A percentile compares a stretch with the other conserved stretches of the same genome.
phyloP scores from a whole-genome alignment of 1,140 invertebrate species.

The Phenacoccus solenopsis region DNA sequence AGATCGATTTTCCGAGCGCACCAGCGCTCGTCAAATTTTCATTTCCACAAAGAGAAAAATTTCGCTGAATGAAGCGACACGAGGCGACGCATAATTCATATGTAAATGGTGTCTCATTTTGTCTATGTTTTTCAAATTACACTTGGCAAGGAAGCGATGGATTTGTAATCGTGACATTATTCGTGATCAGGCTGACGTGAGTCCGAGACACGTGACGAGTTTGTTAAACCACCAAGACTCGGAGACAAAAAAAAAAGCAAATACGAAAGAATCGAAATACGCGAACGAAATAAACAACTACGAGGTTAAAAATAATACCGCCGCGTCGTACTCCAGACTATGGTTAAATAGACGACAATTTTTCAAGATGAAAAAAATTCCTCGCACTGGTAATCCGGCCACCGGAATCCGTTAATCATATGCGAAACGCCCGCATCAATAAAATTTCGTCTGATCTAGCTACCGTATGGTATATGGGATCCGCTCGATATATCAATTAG shows the following conservation, averaged over 20 bases:
- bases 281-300: not conserved
- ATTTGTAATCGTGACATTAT: constrained; percentile 3
- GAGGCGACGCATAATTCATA: not conserved
- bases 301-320: not conserved
- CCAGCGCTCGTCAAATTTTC: too few species aligned
- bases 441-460: too few species aligned
- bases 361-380: not conserved
- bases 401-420: not conserved
- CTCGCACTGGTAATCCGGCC: not conserved
- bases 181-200: not conserved
- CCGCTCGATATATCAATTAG: too few species aligned
- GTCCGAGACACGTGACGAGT: not conserved
- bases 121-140: not conserved
- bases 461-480: too few species aligned
- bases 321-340: not conserved
- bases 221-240: not conserved
- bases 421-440: not conserved
- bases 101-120: constrained; percentile 1
- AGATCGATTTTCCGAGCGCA: too few species aligned
- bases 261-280: not conserved
- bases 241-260: not conserved
- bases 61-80: not conserved
- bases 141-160: not conserved
- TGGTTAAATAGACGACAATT: too few species aligned
- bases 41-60: too few species aligned